Percentiles rank a stretch among this genome's conserved stretches.
These are phyloP conservation scores for Stichodactyla mertensii DNA, from an alignment of 64 coral and sea anemone genomes.

Conservation along the genomic window DNA sequence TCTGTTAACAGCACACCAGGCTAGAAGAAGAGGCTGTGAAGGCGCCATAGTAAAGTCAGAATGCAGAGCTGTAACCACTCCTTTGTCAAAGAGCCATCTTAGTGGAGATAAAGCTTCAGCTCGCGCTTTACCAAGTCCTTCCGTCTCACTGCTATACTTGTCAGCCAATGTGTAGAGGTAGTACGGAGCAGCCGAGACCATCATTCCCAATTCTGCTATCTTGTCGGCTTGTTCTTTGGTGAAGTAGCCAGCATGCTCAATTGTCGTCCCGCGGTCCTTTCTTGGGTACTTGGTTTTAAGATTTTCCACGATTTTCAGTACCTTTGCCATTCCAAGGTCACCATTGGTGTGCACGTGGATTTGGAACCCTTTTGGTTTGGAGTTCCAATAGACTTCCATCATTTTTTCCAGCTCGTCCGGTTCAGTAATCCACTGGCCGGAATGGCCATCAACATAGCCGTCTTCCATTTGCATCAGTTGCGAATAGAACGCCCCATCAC, in stretches of 20 bases:
- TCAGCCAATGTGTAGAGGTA: constrained; percentile 30
- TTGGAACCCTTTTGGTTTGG: constrained; percentile 19
- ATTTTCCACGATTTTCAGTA: constrained; percentile 3
- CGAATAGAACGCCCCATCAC: constrained; percentile 32
- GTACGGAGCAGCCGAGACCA: constrained; percentile 21
- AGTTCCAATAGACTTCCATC: constrained; percentile 20
- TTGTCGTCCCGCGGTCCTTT: constrained; percentile 16
- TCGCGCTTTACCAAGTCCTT: neutral
- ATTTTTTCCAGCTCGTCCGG: constrained; percentile 2
- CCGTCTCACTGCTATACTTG: constrained; percentile 5
- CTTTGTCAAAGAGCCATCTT: constrained; percentile 19
- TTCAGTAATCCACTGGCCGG: too few species aligned
- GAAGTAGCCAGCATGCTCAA: constrained; percentile 21
- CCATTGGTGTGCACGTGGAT: constrained; percentile 38
- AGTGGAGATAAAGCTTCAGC: constrained; percentile 9
- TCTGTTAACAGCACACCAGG: constrained; percentile 22
- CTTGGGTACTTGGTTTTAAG: constrained; percentile 15
- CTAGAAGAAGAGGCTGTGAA: constrained; percentile 14
- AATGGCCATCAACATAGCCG: too few species aligned
- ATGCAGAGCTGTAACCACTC: constrained; percentile 15
- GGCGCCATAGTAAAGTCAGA: constrained; percentile 32
- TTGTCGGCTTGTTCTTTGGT: too few species aligned
- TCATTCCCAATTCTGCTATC: neutral
- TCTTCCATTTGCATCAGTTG: constrained; percentile 22
- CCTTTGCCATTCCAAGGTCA: constrained; percentile 9